phyloP scores from a whole-genome alignment of 1,140 invertebrate genomes.

The Neuroterus valhalla region DNA sequence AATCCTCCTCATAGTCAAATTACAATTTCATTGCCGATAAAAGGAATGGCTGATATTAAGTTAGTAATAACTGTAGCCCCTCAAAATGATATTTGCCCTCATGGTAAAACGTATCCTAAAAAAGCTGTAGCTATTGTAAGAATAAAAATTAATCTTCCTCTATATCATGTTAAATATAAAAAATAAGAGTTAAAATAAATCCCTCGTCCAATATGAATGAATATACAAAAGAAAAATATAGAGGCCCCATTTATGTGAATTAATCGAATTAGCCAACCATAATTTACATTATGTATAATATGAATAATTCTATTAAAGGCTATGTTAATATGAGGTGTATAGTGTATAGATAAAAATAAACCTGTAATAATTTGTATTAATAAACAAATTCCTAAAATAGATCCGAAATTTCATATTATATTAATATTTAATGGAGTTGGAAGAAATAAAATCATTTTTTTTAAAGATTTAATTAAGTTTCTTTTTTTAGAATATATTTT shows the following conservation, averaged over 20 bases:
- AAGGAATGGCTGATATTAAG: too few relatives aligned
- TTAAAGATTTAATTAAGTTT: too few relatives aligned
- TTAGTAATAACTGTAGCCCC: constrained; percentile 81
- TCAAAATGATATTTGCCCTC: constrained; percentile 85
- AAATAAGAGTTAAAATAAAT: constrained; percentile 77
- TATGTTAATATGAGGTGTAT: constrained; percentile 71
- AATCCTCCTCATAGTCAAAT: too few relatives aligned
- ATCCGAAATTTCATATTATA: constrained; percentile 71
- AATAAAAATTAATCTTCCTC: constrained; percentile 59
- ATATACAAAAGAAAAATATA: too few relatives aligned
- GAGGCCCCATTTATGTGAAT: too few relatives aligned
- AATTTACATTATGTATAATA: constrained; percentile 76
- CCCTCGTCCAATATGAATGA: constrained; percentile 76
- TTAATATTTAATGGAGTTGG: constrained; percentile 69
- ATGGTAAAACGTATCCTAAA: constrained; percentile 82
- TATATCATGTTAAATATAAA: constrained; percentile 74
- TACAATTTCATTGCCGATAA: too few relatives aligned
- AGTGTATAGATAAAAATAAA: constrained; percentile 79
- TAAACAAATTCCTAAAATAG: constrained; percentile 78
- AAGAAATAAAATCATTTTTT: too few relatives aligned
- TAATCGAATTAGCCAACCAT: too few relatives aligned
- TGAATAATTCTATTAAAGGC: not conserved
- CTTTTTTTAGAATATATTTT: too few relatives aligned
- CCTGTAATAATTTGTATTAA: constrained; percentile 78
- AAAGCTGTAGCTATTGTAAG: constrained; percentile 80